Base-by-base conservation (phyloP, 2,888 invertebrate species). In the Eupithecia subfuscata region DNA sequence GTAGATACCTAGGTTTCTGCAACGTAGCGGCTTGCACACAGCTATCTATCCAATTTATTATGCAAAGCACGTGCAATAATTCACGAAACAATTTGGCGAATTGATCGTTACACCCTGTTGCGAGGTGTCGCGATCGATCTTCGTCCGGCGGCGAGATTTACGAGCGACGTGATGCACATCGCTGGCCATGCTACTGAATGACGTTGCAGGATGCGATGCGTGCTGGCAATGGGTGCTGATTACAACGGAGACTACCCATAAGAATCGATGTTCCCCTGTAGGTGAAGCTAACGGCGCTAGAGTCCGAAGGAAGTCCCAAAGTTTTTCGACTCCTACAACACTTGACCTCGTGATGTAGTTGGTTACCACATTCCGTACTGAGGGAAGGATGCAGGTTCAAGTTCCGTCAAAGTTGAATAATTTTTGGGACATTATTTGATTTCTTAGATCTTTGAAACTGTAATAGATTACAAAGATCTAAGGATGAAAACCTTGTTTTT, bases 81-180 rank as follows among this genome's bases (percentile, higher is more conserved):
- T 79, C 79, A 78, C 74, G 78, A 80, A 80, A 82, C 80, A 80
- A 77, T 79, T 79, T 80, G 75, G 80, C 72, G 70, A 78, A 80
- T 77, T 80, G 79, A 80, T 81, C 77, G 80, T 76, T 74, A 78
- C 77, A 79, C 78, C 78, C 74, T 82, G 87, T 85, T 85, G 83
- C 83, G 76, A 79, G 81, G 80, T 85, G 88, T 86, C 86, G 85
- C 87, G 77, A 90, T 91, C 88, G 87, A 90, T 92, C 91, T 91
- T 89, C 88, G 88, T 91, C 87, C 82, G 80, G 72, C 80, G 60
- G 78, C 76, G 87, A 86, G 91, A 92, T 92, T 92, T 92, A 92
- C 88, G 88, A 86, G 76, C 83, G 87, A 87, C 88, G 84, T 83
- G 84, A 82, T 82, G 86, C 83, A 84, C 88, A 90, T 88, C 87